Evolutionary conservation across 2,113 vertebrate species (phyloP).

Genomic region (Ammodytes dubius): DNA sequence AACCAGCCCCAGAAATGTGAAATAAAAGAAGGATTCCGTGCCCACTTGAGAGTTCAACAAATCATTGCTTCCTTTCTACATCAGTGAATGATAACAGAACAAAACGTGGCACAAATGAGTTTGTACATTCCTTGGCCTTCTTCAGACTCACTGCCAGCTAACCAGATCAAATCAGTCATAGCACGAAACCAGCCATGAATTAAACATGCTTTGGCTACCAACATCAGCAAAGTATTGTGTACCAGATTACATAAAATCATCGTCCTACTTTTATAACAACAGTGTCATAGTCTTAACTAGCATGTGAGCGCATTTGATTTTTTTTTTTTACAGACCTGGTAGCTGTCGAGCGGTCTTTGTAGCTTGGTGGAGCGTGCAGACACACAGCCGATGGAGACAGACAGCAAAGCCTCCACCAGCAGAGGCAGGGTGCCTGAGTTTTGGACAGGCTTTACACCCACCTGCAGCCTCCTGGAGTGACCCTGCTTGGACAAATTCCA

Average conservation of each 20-base stretch:
- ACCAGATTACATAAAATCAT: neutral
- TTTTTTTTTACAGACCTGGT: constrained; percentile 88
- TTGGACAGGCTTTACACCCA: constrained; percentile 93
- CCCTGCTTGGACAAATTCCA: constrained; percentile 84
- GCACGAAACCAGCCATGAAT: constrained; percentile 31
- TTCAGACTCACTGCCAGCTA: constrained; percentile 39
- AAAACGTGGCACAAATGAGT: constrained; percentile 26
- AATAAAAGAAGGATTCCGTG: neutral
- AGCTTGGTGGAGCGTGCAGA: constrained; percentile 93
- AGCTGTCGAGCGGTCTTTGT: constrained; percentile 96
- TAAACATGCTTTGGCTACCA: constrained; percentile 22
- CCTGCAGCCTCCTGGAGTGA: constrained; percentile 95
- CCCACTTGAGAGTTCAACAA: neutral
- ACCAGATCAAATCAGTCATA: constrained; percentile 26
- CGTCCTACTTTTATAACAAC: neutral
- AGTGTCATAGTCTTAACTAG: neutral
- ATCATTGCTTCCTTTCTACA: constrained; percentile 5
- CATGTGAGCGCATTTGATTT: neutral
- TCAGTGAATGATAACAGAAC: constrained; percentile 18
- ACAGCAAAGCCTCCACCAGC: constrained; percentile 94
- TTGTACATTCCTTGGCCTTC: constrained; percentile 33
- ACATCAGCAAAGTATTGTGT: constrained; percentile 32
- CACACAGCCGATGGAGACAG: constrained; percentile 94
- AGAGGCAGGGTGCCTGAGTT: constrained; percentile 95
- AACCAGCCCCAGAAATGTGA: neutral